These are phyloP conservation scores for Natator depressus DNA, from an alignment of 2,113 vertebrate genomes.

Conservation along the genomic window DNA sequence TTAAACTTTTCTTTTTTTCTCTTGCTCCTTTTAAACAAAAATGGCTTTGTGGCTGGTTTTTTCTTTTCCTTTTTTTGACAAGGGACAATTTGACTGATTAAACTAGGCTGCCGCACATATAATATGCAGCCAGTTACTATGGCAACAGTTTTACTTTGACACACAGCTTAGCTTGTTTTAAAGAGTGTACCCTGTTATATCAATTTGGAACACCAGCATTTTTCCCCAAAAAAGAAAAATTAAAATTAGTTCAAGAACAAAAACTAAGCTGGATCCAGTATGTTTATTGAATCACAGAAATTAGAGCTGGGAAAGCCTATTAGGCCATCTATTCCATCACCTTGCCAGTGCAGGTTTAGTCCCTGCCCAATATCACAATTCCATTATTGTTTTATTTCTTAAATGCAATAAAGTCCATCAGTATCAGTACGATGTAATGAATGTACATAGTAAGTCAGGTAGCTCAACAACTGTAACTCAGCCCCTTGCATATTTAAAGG, in stretches of 20 bases:
- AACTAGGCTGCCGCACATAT: constrained; percentile 70
- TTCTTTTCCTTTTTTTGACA: constrained; percentile 36
- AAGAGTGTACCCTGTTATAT: constrained; percentile 75
- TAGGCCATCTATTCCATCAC: neutral
- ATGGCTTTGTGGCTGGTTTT: neutral
- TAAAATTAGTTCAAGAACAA: neutral
- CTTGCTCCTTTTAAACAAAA: neutral
- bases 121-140: constrained; percentile 75
- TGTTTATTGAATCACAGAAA: neutral
- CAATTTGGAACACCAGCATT: constrained; percentile 63
- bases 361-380: neutral
- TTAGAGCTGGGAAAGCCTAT: neutral
- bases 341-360: neutral
- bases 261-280: neutral
- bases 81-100: constrained; percentile 75
- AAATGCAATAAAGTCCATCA: constrained; percentile 16
- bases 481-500: neutral
- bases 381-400: constrained; percentile 35
- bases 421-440: neutral
- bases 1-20: neutral
- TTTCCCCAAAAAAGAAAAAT: constrained; percentile 5
- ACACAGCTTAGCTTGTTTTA: constrained; percentile 75
- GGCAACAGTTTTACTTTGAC: constrained; percentile 77
- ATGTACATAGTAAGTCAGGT: neutral
- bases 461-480: neutral